Conservation (phyloP, 2,113 vertebrate species). For the human (Homo sapiens) region GRCh38 chr15:37488501-37489000, state of each 20-base stretch:
- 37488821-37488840: slow-evolving; percentile 2
- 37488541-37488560: slow-evolving; percentile 76
- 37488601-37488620: slow-evolving; percentile 54
- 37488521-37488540: slow-evolving; percentile 76
- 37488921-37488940: background rate
- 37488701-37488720: slow-evolving; percentile 31
- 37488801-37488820: background rate
- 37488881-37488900: slow-evolving; percentile 13
- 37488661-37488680: slow-evolving; percentile 64
- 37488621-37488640: slow-evolving; percentile 58
- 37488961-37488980: background rate
- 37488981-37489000: slow-evolving; percentile 21
- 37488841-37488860: slow-evolving; percentile 9
- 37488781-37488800: background rate
- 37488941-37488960: background rate
- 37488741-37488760: slow-evolving; percentile 39
- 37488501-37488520: slow-evolving; percentile 76
- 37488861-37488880: background rate
- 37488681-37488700: slow-evolving; percentile 75
- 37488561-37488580: slow-evolving; percentile 58
- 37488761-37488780: background rate
- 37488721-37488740: slow-evolving; percentile 45
- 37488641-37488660: slow-evolving; percentile 55
- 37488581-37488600: slow-evolving; percentile 68
- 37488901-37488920: background rate